A percentile compares a stretch with the other conserved stretches of the same genome.
These are phyloP conservation scores for Tetramorium alpestre DNA, from an alignment of 1,140 invertebrate species.

Conservation along the genomic window DNA sequence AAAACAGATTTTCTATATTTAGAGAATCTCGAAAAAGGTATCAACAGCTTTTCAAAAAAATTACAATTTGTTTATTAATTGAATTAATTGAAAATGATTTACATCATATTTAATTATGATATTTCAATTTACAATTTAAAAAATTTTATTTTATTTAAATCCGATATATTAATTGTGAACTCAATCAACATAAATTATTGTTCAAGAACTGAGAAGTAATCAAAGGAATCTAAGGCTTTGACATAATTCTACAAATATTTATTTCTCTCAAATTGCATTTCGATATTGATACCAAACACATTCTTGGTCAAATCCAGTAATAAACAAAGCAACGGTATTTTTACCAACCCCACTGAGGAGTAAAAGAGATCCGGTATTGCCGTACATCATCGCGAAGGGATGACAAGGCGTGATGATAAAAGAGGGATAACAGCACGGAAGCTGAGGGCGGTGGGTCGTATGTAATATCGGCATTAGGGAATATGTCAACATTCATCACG, in stretches of 20 bases:
- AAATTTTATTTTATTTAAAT: not conserved
- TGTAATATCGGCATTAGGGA: slow-evolving; percentile 61
- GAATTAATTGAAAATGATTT: not conserved
- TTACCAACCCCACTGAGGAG: slow-evolving; percentile 27
- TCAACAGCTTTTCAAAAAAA: not conserved
- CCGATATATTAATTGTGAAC: not conserved
- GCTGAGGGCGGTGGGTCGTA: slow-evolving; percentile 32
- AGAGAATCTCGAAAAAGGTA: not conserved
- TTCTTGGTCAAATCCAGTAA: not conserved
- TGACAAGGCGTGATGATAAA: slow-evolving; percentile 54
- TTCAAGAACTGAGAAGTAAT: not conserved
- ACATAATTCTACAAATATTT: not conserved
- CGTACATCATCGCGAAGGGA: slow-evolving; percentile 68
- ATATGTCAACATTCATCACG: slow-evolving; percentile 81
- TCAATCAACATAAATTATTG: not conserved
- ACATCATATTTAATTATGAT: not conserved
- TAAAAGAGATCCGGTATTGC: slow-evolving; percentile 67
- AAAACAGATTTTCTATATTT: not conserved
- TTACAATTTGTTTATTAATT: not conserved
- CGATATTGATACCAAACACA: not conserved
- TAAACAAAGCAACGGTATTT: slow-evolving; percentile 3
- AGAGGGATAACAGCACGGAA: slow-evolving; percentile 30
- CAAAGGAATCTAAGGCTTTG: not conserved
- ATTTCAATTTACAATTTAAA: not conserved
- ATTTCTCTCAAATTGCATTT: not conserved